Conservation (phyloP, 2,888 invertebrate genomes). For the Pyrocoelia pectoralis region DNA sequence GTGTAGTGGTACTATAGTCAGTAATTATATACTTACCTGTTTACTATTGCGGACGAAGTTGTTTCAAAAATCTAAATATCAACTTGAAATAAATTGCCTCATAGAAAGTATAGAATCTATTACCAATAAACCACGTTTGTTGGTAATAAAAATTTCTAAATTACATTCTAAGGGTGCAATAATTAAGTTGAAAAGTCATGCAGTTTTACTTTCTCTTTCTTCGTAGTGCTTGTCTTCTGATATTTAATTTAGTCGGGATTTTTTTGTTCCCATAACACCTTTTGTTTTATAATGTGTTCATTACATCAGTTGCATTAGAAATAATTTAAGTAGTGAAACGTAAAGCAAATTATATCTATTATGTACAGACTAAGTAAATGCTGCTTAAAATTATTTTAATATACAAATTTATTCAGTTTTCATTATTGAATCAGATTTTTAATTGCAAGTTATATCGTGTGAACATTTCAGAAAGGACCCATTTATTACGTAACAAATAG, state of each 20-base stretch:
- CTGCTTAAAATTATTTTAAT: neutral
- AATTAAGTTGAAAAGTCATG: slow-evolving; percentile 18
- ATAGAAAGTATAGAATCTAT: slow-evolving; percentile 17
- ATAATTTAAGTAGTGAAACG: slow-evolving; percentile 20
- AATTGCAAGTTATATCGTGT: neutral
- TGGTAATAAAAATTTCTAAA: slow-evolving; percentile 18
- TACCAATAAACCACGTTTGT: neutral
- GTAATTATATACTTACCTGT: slow-evolving; percentile 9
- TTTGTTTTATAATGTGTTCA: slow-evolving; percentile 23
- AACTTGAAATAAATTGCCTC: slow-evolving; percentile 13
- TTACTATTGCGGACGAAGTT: neutral
- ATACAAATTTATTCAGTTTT: slow-evolving; percentile 6
- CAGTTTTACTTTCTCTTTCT: slow-evolving; percentile 28
- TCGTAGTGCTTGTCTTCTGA: slow-evolving; percentile 16
- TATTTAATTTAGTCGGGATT: slow-evolving; percentile 13
- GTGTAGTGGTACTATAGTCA: neutral
- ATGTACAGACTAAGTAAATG: neutral
- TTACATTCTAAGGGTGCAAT: slow-evolving; percentile 24
- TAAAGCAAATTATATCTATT: slow-evolving; percentile 7
- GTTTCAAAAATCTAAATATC: slow-evolving; percentile 20
- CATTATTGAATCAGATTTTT: neutral
- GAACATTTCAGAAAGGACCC: neutral
- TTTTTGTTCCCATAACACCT: slow-evolving; percentile 25
- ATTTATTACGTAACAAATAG: neutral
- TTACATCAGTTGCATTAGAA: slow-evolving; percentile 24